Evolutionary conservation across 2,113 vertebrate genomes (phyloP).

Genomic region (Protobothrops flavoviridis): DNA sequence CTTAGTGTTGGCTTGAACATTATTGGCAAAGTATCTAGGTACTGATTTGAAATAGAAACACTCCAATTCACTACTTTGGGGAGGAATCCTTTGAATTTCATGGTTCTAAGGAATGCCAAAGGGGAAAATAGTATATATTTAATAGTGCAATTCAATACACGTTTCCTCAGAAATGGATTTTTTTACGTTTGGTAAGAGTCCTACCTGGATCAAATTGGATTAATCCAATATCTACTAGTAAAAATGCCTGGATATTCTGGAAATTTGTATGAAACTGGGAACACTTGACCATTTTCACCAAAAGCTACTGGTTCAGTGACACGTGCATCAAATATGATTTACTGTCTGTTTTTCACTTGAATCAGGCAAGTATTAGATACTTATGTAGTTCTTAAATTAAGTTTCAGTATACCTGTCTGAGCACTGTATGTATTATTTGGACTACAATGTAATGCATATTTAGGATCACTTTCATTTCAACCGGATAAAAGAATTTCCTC

Average conservation of each 20-base stretch:
- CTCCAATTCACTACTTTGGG: background rate
- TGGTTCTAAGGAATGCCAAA: background rate
- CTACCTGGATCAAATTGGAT: background rate
- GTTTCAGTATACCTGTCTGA: background rate
- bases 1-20: background rate
- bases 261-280: background rate
- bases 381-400: background rate
- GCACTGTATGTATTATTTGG: background rate
- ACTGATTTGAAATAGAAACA: constrained; percentile 1
- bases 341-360: background rate
- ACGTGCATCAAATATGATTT: background rate
- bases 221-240: background rate
- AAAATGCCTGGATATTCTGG: background rate
- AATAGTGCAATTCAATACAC: background rate
- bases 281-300: background rate
- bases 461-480: background rate
- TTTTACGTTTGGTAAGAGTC: background rate
- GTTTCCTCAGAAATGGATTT: background rate
- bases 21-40: background rate
- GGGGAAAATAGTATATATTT: background rate
- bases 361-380: background rate
- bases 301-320: background rate
- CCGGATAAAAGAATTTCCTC: background rate
- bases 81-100: background rate
- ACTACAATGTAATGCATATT: background rate